Evolutionary conservation across 1,140 invertebrate genomes (phyloP).

Genomic region (Drosophila sp.): DNA sequence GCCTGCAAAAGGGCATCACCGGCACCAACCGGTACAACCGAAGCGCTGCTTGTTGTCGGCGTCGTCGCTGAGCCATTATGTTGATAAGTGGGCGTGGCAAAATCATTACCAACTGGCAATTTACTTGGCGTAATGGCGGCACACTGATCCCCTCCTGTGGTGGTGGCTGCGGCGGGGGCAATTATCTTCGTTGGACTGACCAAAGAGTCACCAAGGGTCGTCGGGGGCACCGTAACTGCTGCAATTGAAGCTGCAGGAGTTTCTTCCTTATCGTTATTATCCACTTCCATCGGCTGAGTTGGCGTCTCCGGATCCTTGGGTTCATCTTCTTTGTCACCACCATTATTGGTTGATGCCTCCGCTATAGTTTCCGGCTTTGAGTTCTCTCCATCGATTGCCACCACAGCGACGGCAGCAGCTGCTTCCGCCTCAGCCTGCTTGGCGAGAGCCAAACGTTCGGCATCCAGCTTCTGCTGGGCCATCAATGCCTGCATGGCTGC

Average conservation of each 20-base stretch:
- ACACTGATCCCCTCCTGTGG: constrained; percentile 18
- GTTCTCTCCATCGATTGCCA: constrained; percentile 33
- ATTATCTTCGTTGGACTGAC: constrained; percentile 55
- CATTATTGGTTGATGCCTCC: constrained; percentile 14
- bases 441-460: constrained; percentile 60
- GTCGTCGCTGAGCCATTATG: constrained; percentile 57
- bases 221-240: neutral
- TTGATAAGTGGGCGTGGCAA: constrained; percentile 61
- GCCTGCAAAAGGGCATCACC: constrained; percentile 62
- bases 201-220: constrained; percentile 25
- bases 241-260: neutral
- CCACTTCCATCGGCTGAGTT: constrained; percentile 58
- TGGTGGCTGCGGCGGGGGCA: neutral
- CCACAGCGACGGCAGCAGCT: neutral
- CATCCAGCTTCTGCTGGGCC: constrained; percentile 73
- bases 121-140: constrained; percentile 41
- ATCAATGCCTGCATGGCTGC: constrained; percentile 73
- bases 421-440: constrained; percentile 56
- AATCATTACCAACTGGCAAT: constrained; percentile 34
- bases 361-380: constrained; percentile 34
- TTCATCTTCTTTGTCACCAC: neutral
- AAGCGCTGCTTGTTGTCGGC: constrained; percentile 13
- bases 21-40: neutral
- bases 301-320: constrained; percentile 18
- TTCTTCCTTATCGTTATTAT: constrained; percentile 30